These are phyloP conservation scores for Hippopotamyrus pictus DNA, from an alignment of 2,797 vertebrate species.

Conservation along the genomic window DNA sequence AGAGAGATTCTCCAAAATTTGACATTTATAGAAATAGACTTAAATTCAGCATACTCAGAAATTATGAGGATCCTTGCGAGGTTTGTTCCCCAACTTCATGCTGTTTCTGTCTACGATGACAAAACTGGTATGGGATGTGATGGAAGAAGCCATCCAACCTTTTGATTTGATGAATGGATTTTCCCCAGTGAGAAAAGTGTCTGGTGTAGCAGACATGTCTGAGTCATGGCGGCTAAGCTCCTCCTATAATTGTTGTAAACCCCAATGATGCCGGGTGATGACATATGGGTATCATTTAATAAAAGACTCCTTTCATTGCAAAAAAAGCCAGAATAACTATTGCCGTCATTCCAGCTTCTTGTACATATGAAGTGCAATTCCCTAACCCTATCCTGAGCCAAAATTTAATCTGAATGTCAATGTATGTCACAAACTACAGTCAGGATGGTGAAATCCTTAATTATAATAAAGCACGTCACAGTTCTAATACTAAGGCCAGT, in stretches of 20 bases:
- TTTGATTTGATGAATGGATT: constrained; percentile 21
- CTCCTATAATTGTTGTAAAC: not conserved
- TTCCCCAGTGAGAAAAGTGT: constrained; percentile 6
- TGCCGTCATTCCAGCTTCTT: not conserved
- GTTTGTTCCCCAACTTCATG: not conserved
- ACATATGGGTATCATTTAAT: constrained; percentile 16
- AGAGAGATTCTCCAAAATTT: not conserved
- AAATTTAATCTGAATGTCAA: not conserved
- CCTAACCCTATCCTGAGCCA: not conserved
- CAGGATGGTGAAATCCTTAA: not conserved
- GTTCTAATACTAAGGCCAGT: not conserved
- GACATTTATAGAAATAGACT: not conserved
- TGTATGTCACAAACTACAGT: not conserved
- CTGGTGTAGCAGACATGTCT: not conserved
- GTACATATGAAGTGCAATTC: not conserved
- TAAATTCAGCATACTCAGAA: not conserved
- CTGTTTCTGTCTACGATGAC: not conserved
- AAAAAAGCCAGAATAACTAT: not conserved
- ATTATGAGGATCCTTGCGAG: not conserved
- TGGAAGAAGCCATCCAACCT: not conserved
- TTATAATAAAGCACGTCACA: not conserved
- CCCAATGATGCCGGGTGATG: not conserved
- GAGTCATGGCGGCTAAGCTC: not conserved
- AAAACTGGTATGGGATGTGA: not conserved
- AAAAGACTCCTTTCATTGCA: constrained; percentile 4